phyloP scores from a whole-genome alignment of 2,113 vertebrate genomes.

The Gavia stellata region DNA sequence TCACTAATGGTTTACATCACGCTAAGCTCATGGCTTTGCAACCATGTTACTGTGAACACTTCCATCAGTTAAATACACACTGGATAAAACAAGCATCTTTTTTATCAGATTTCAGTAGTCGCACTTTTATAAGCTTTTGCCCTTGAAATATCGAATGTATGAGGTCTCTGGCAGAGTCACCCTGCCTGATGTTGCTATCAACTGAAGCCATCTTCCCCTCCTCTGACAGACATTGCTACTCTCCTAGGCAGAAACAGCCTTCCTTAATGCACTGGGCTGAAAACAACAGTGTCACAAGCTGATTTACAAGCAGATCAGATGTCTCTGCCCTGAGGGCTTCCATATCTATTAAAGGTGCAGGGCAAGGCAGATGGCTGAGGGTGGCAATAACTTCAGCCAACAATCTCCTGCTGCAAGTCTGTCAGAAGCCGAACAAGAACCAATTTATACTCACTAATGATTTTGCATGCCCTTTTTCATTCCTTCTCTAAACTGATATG shows the following conservation, averaged over 20 bases:
- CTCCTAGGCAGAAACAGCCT: neutral
- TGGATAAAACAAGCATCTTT: neutral
- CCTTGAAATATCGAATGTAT: neutral
- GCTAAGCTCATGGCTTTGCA: neutral
- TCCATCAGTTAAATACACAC: neutral
- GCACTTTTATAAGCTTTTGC: neutral
- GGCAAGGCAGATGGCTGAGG: neutral
- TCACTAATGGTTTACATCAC: neutral
- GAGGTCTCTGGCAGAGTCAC: neutral
- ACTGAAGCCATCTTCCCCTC: neutral
- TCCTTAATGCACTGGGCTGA: neutral
- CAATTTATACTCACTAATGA: neutral
- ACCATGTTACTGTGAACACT: neutral
- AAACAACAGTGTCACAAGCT: neutral
- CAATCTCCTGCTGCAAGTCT: neutral
- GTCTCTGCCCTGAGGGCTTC: neutral
- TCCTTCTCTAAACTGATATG: neutral
- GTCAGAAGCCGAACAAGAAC: neutral
- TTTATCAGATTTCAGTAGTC: neutral
- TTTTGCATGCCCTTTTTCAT: neutral
- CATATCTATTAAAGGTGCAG: neutral
- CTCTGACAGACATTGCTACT: neutral
- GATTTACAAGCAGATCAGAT: slow-evolving; percentile 24
- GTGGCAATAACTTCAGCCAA: neutral
- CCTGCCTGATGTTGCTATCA: neutral